Percentiles rank a stretch among this genome's conserved stretches.
phyloP scores from a whole-genome alignment of 2,888 invertebrate species.

The Apodemia duryi region DNA sequence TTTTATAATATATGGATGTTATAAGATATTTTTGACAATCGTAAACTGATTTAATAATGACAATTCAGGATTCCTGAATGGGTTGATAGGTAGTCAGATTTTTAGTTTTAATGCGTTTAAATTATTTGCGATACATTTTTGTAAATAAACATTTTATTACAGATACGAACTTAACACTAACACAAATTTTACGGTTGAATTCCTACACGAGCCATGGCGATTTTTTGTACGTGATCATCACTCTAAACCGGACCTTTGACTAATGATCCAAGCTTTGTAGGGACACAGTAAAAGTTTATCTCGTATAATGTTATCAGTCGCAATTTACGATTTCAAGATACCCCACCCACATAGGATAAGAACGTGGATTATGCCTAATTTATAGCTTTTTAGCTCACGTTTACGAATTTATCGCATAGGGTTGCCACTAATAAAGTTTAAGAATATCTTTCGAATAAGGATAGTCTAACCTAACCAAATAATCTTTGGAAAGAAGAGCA shows the following conservation, averaged over 20 bases:
- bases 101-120: neutral
- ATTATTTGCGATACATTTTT: neutral
- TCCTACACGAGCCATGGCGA: constrained; percentile 1
- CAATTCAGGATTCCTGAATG: neutral
- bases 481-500: too few relatives aligned
- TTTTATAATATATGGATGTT: neutral
- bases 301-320: neutral
- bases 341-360: constrained; percentile 15
- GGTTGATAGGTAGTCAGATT: neutral
- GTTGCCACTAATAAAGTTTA: neutral
- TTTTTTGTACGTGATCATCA: neutral
- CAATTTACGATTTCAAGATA: constrained; percentile 17
- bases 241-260: constrained; percentile 11
- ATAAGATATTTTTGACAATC: neutral
- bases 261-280: neutral
- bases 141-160: neutral
- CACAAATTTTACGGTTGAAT: constrained; percentile 17
- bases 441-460: neutral
- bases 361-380: constrained; percentile 17
- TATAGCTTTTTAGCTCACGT: constrained; percentile 6
- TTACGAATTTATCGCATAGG: neutral
- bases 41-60: neutral
- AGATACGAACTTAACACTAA: neutral
- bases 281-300: constrained; percentile 20
- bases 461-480: too few relatives aligned